A percentile compares a stretch with the other conserved stretches of the same genome.
These are phyloP conservation scores for Xanthia togata DNA, from an alignment of 2,888 invertebrate species.

Conservation along the genomic window DNA sequence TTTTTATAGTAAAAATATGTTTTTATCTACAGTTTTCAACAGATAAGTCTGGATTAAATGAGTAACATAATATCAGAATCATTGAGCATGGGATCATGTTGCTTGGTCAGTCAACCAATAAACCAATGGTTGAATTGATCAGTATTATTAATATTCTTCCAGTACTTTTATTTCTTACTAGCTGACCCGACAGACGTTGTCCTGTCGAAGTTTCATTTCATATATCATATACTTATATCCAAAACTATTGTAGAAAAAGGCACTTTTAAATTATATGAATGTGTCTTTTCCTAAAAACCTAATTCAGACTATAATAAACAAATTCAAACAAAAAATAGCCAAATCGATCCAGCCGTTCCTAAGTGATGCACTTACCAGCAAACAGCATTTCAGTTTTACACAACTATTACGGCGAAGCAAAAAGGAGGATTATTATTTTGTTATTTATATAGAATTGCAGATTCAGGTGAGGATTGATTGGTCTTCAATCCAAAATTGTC, in stretches of 20 bases:
- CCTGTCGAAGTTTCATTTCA: neutral
- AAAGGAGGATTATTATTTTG: too few relatives aligned
- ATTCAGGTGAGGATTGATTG: too few relatives aligned
- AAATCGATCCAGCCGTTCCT: neutral
- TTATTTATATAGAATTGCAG: neutral
- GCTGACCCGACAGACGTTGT: neutral
- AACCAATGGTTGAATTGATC: constrained; percentile 4
- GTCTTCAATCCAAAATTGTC: neutral
- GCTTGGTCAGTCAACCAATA: constrained; percentile 20
- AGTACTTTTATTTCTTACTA: neutral
- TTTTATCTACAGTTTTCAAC: constrained; percentile 4
- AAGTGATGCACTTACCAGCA: neutral
- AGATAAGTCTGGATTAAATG: constrained; percentile 16
- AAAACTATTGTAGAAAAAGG: neutral
- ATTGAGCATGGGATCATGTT: constrained; percentile 34
- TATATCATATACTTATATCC: neutral
- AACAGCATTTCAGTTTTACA: too few relatives aligned
- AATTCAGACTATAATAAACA: neutral
- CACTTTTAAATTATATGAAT: neutral
- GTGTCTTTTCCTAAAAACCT: neutral
- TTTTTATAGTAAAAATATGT: neutral
- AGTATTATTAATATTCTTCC: neutral
- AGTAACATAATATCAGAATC: constrained; percentile 18
- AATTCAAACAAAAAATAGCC: neutral
- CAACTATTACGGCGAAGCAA: too few relatives aligned